A percentile compares a stretch with the other conserved stretches of the same genome.
phyloP scores from a whole-genome alignment of 2,797 vertebrate genomes.

The Oreortyx pictus region DNA sequence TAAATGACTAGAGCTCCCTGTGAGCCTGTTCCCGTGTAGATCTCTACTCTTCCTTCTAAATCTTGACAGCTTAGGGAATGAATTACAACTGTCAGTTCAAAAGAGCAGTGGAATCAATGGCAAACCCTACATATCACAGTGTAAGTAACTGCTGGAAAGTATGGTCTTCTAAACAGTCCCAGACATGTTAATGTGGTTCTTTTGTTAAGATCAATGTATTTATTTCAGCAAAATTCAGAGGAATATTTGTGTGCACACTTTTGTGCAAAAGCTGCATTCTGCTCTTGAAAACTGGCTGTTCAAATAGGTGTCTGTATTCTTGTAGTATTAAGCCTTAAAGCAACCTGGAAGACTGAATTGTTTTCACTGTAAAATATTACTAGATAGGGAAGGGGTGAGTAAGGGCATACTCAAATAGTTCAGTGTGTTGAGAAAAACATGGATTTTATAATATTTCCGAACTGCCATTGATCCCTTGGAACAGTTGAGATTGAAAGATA shows the following conservation, averaged over 20 bases:
- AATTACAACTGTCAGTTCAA: neutral
- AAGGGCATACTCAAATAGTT: neutral
- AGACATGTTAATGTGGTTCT: neutral
- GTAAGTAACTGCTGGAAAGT: neutral
- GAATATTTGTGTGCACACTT: neutral
- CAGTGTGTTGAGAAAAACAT: rapidly evolving
- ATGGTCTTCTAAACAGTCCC: neutral
- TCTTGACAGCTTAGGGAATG: neutral
- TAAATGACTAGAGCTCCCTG: neutral
- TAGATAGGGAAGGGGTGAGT: neutral
- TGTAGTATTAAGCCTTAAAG: neutral
- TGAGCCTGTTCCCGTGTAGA: neutral
- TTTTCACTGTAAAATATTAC: neutral
- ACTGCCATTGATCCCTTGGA: neutral
- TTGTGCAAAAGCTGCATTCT: neutral
- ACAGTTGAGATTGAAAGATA: neutral
- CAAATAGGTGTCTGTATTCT: neutral
- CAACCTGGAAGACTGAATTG: neutral
- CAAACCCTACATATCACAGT: neutral
- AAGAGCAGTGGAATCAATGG: neutral
- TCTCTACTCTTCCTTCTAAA: neutral
- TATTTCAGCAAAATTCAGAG: neutral
- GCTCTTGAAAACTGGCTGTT: neutral
- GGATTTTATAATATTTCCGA: neutral
- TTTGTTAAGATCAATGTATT: neutral